A percentile compares a stretch with the other conserved stretches of the same genome.
These are phyloP conservation scores for Drosophila pectinifera DNA, from an alignment of 1,140 invertebrate species.

Conservation along the genomic window DNA sequence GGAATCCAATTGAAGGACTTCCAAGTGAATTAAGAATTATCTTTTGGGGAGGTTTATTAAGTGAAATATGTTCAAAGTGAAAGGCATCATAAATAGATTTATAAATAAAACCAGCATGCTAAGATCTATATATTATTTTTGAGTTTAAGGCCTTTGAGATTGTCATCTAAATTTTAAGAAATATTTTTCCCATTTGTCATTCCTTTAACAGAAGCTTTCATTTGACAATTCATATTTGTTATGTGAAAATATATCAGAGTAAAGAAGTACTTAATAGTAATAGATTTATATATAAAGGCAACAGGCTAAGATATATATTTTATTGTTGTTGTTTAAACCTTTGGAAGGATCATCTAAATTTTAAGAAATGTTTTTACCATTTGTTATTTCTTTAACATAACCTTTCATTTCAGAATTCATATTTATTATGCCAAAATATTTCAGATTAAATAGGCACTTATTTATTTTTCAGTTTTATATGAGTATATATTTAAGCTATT, in stretches of 20 bases:
- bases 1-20: constrained; percentile 19
- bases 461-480: background rate
- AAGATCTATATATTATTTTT: background rate
- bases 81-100: background rate
- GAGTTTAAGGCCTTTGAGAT: too few species aligned
- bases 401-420: too few species aligned
- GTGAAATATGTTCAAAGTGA: background rate
- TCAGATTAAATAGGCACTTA: too few species aligned
- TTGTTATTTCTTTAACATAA: too few species aligned
- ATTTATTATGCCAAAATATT: too few species aligned
- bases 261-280: too few species aligned
- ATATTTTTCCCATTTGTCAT: background rate
- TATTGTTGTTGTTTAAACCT: too few species aligned
- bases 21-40: constrained; percentile 17
- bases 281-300: fast-evolving
- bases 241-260: too few species aligned
- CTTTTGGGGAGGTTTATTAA: constrained; percentile 10
- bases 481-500: background rate
- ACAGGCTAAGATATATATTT: background rate
- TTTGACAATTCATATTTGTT: too few species aligned
- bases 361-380: background rate
- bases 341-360: too few species aligned
- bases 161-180: background rate
- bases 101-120: fast-evolving
- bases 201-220: too few species aligned